Base-by-base conservation (phyloP, 2,113 vertebrate species). In the Oxyura jamaicensis region DNA sequence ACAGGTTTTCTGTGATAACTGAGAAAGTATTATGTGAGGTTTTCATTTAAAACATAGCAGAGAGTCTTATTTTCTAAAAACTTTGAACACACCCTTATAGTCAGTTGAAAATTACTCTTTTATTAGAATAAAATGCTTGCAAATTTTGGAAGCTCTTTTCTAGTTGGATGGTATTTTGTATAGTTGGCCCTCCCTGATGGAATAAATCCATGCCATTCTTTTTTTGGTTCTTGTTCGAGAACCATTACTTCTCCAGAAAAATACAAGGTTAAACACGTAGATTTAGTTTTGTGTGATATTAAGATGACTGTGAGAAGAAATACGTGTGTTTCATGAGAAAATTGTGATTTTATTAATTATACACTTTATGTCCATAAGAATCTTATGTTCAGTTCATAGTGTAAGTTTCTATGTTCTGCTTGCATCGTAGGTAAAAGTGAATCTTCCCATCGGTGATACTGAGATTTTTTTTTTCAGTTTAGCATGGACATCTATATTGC, bases 321-420 rank as follows among this genome's bases (percentile, higher is more conserved):
- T 5, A 6, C 10, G 6, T 73, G 4, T 58, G 15, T 50, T 41
- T 87, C 58, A 80, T 8, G 35, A 83, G 25, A 80, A 84, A 48
- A 50, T 6, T 62, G 42, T 6, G 74, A 36, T 83, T 79, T 78
- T 36, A 36, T 63, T 79, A 52, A 14, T 79, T 56, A 48, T 1
- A 0, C 69, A 50, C 66, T 77, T 91, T 9, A 42, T 1, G 0
- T n/a, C 10, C 69, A 0, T 59, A 52, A 50, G 15, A 62, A 31
- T 44, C 5, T 39, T 71, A 5, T 2, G 2, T 33, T 88, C 25
- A n/a, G 63, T 68, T 90, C 19, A 19, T n/a, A 59, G 13, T 53
- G 0, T 33, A 63, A 48, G 18, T 88, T 82, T 62, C 62, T 53
- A 3, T 16, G 5, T 42, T 63, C 28, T 69, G 12, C 16, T 74